phyloP scores from a whole-genome alignment of 53 echinoderm and acorn worm species.

The Crossaster papposus region DNA sequence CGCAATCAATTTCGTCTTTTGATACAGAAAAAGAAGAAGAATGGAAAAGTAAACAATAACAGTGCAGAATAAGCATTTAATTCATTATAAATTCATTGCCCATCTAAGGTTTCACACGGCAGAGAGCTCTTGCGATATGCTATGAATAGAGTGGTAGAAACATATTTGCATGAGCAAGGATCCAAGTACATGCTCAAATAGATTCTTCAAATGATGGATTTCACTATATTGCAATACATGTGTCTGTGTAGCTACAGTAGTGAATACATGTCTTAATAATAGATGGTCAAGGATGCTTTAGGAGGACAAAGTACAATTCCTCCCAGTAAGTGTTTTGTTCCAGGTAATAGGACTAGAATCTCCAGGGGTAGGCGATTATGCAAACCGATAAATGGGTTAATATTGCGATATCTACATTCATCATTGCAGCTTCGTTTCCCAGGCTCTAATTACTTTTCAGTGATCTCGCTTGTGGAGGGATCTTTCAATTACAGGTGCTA shows the following conservation, averaged over 20 bases:
- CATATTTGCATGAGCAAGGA: background rate
- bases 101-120: background rate
- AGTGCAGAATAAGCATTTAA: background rate
- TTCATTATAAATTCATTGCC: background rate
- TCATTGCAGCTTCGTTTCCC: background rate
- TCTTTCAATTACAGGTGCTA: too few species aligned
- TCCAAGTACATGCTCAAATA: background rate
- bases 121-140: background rate
- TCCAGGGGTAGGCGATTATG: background rate
- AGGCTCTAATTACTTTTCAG: background rate
- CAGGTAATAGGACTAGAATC: background rate
- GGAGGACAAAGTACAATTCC: background rate
- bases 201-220: background rate
- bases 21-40: background rate
- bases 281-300: background rate
- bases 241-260: background rate
- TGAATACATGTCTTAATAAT: background rate
- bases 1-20: too few species aligned
- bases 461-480: too few species aligned
- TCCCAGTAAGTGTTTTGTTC: background rate
- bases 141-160: background rate
- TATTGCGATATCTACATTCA: background rate
- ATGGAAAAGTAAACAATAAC: background rate
- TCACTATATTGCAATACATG: background rate
- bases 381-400: background rate